Evolutionary conservation across 2,888 invertebrate genomes (phyloP).

Genomic region (Tethea ocularis): DNA sequence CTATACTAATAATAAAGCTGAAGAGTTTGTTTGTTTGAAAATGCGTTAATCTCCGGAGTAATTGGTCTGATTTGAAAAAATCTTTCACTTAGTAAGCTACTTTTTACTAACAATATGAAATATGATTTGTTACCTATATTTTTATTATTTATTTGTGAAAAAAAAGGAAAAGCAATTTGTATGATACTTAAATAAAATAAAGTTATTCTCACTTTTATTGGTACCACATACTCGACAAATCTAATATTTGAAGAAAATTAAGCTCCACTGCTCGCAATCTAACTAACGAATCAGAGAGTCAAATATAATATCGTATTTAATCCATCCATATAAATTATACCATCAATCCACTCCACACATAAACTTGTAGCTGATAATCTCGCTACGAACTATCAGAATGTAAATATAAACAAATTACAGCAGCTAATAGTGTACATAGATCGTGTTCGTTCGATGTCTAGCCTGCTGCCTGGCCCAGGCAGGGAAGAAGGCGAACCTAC

Average conservation of each 20-base stretch:
- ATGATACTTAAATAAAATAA: not conserved
- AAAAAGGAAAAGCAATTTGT: not conserved
- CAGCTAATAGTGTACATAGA: conserved; percentile 39
- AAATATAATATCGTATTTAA: not conserved
- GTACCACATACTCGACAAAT: not conserved
- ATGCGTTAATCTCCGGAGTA: too few species aligned
- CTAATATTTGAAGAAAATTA: too few species aligned
- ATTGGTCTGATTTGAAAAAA: too few species aligned
- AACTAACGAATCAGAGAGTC: not conserved
- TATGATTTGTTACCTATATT: too few species aligned
- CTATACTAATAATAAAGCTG: too few species aligned
- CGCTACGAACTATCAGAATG: conserved; percentile 35
- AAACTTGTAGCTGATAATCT: conserved; percentile 25
- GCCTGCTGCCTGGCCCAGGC: not conserved
- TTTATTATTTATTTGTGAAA: too few species aligned
- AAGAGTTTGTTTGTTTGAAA: too few species aligned
- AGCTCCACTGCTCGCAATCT: not conserved
- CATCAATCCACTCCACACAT: not conserved
- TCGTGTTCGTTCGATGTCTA: conserved; percentile 21
- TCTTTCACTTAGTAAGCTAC: too few species aligned
- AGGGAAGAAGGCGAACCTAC: not conserved
- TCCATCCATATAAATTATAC: not conserved
- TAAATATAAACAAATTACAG: conserved; percentile 47
- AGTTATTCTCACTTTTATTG: not conserved
- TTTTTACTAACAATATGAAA: too few species aligned